A percentile compares a stretch with the other conserved stretches of the same genome.
Evolutionary conservation across 2,888 invertebrate genomes (phyloP).

Genomic region (Junonia oenone): DNA sequence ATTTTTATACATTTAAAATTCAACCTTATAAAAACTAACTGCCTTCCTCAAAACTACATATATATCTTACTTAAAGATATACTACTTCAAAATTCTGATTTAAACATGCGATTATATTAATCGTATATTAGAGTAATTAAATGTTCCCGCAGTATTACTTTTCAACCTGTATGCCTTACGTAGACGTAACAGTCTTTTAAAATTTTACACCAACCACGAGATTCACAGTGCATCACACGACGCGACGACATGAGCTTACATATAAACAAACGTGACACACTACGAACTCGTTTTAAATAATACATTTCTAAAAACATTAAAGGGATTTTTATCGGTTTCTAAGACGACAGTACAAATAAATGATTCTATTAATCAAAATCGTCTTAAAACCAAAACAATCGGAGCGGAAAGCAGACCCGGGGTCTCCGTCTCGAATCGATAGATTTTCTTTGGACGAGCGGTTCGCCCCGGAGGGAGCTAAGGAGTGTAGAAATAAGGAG

Average conservation of each 20-base stretch:
- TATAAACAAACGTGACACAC: slow-evolving; percentile 10
- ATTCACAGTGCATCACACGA: slow-evolving; percentile 11
- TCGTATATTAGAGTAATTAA: no score
- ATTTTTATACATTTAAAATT: no score
- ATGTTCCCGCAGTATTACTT: slow-evolving; percentile 15
- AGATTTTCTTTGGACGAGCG: slow-evolving; percentile 30
- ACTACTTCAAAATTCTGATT: no score
- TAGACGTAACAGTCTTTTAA: slow-evolving; percentile 25
- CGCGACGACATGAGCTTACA: background rate
- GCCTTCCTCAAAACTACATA: no score
- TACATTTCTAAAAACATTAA: slow-evolving; percentile 14
- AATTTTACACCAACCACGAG: slow-evolving; percentile 11
- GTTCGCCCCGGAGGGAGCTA: background rate
- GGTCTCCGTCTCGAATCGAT: slow-evolving; percentile 5
- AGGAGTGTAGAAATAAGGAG: no score
- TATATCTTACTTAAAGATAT: no score
- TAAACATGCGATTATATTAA: no score
- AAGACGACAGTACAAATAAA: slow-evolving; percentile 36
- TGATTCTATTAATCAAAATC: slow-evolving; percentile 5
- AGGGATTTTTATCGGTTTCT: slow-evolving; percentile 23
- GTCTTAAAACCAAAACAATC: slow-evolving; percentile 25
- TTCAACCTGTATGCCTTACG: slow-evolving; percentile 13
- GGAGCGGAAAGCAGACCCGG: slow-evolving; percentile 14
- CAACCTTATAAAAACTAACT: no score
- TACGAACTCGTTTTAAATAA: slow-evolving; percentile 18